Conservation (phyloP, 2,888 invertebrate species). For the Ectemnius continuus region DNA sequence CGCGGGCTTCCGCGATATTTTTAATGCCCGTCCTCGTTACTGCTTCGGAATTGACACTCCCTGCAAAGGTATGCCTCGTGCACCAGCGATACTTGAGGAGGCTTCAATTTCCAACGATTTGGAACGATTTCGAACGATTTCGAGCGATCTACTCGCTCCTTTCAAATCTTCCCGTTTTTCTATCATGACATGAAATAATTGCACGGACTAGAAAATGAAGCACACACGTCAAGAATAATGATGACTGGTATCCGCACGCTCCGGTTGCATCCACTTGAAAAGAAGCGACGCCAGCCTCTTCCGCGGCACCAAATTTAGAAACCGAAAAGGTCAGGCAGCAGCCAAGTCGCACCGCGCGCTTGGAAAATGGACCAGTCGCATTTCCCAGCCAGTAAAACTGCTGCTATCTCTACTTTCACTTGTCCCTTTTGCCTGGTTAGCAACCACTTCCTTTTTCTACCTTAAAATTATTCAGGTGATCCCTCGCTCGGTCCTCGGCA, state of each 20-base stretch:
- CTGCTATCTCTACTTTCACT: slow-evolving; percentile 9
- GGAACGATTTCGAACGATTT: neutral
- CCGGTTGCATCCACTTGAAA: slow-evolving; percentile 35
- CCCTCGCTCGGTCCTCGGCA: slow-evolving; percentile 85
- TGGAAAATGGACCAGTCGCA: slow-evolving; percentile 45
- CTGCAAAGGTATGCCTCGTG: slow-evolving; percentile 4
- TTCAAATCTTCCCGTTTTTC: neutral
- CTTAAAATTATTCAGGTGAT: slow-evolving; percentile 82
- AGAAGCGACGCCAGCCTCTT: slow-evolving; percentile 56
- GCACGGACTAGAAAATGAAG: neutral
- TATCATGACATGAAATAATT: neutral
- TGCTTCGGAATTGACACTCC: neutral
- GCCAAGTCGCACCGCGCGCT: slow-evolving; percentile 63
- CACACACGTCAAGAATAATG: slow-evolving; percentile 24
- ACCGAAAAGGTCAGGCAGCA: slow-evolving; percentile 74
- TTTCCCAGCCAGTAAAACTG: slow-evolving; percentile 33
- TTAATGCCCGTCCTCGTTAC: slow-evolving; percentile 27
- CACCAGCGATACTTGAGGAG: slow-evolving; percentile 28
- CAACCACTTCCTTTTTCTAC: slow-evolving; percentile 60
- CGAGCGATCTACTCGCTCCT: neutral
- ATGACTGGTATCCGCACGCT: slow-evolving; percentile 38
- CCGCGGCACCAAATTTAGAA: slow-evolving; percentile 71
- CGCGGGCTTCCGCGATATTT: slow-evolving; percentile 49
- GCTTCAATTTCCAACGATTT: neutral
- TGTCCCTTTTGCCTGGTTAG: slow-evolving; percentile 9